Evolutionary conservation across 1,140 invertebrate species (phyloP).

Genomic region (Drosophila obscura): DNA sequence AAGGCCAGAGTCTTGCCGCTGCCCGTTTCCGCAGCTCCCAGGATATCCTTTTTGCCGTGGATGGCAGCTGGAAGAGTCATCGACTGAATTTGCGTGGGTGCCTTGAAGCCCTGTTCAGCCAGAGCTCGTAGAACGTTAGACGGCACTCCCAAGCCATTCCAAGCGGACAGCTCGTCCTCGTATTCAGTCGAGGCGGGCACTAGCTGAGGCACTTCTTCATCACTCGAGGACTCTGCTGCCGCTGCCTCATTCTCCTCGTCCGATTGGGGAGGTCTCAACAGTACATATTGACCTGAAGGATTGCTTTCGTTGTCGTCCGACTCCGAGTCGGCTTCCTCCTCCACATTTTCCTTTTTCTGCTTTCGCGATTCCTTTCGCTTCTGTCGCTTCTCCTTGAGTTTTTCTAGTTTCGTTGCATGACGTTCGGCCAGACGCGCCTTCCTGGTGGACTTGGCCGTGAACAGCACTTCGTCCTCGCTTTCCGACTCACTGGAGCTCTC

Average conservation of each 20-base stretch:
- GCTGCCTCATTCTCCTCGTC: slow-evolving; percentile 21
- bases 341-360: slow-evolving; percentile 23
- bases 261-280: slow-evolving; percentile 58
- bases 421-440: slow-evolving; percentile 62
- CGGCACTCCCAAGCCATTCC: slow-evolving; percentile 89
- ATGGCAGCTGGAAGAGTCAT: slow-evolving; percentile 93
- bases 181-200: slow-evolving; percentile 10
- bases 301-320: slow-evolving; percentile 49
- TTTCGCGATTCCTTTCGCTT: slow-evolving; percentile 65
- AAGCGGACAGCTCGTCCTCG: slow-evolving; percentile 84
- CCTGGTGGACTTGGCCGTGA: slow-evolving; percentile 19
- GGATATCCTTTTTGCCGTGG: slow-evolving; percentile 91
- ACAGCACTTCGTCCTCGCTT: slow-evolving; percentile 17
- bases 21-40: slow-evolving; percentile 98
- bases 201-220: slow-evolving; percentile 40
- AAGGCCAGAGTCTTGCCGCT: slow-evolving; percentile 99
- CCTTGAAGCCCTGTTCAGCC: slow-evolving; percentile 89
- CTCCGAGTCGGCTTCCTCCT: slow-evolving; percentile 15
- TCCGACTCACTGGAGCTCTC: slow-evolving; percentile 56
- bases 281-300: slow-evolving; percentile 57
- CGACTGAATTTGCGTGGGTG: slow-evolving; percentile 93
- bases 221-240: slow-evolving; percentile 2
- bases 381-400: slow-evolving; percentile 62
- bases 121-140: slow-evolving; percentile 89
- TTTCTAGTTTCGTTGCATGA: slow-evolving; percentile 52